Conservation (phyloP, 2,113 vertebrate species). For the Rafetus swinhoei region DNA sequence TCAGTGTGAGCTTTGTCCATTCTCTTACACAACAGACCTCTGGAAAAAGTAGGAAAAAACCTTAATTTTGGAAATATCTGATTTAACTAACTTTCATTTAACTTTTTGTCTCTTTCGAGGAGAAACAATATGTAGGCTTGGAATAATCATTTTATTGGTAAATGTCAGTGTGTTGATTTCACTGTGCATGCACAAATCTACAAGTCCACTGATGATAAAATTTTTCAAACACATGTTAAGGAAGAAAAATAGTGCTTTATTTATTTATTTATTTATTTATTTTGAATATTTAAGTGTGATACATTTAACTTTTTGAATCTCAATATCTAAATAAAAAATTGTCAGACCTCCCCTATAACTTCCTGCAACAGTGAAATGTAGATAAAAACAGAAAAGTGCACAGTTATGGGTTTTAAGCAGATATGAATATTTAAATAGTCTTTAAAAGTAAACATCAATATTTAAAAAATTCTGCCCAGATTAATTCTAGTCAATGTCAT, state of each 20-base stretch:
- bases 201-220: background rate
- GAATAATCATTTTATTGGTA: too few species aligned
- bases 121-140: background rate
- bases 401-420: background rate
- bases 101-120: background rate
- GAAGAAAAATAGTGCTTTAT: background rate
- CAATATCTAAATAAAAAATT: background rate
- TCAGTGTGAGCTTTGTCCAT: background rate
- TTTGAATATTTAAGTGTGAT: background rate
- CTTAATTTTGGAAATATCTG: background rate
- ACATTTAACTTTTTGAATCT: background rate
- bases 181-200: too few species aligned
- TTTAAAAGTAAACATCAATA: background rate
- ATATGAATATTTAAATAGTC: background rate
- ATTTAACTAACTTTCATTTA: background rate
- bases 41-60: background rate
- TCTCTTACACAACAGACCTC: background rate
- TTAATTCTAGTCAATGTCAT: background rate
- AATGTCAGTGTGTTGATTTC: too few species aligned
- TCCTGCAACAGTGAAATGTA: background rate
- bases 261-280: background rate
- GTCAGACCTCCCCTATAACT: background rate
- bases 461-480: background rate
- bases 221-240: background rate
- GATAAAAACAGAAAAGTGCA: background rate